Percentiles rank a stretch among this genome's conserved stretches.
These are phyloP conservation scores for Trissolcus japonicus DNA, from an alignment of 2,888 invertebrate genomes.

Conservation along the genomic window DNA sequence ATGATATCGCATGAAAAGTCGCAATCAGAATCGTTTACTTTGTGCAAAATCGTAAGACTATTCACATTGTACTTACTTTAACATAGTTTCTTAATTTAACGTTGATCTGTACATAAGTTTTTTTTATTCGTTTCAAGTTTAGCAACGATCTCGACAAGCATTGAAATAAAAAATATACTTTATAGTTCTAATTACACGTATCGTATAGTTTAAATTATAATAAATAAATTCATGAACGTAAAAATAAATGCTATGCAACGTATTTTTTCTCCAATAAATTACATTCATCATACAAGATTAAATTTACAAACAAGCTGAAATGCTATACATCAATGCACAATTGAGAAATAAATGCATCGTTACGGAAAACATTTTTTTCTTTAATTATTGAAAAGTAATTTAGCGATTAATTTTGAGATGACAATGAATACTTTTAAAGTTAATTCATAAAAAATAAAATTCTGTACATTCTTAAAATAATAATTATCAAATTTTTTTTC, in stretches of 20 bases:
- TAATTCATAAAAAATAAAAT: slow-evolving; percentile 26
- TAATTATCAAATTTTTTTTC: background rate
- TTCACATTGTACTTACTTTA: slow-evolving; percentile 47
- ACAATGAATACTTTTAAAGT: background rate
- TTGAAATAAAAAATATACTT: slow-evolving; percentile 53
- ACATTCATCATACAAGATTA: slow-evolving; percentile 23
- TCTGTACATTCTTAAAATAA: slow-evolving; percentile 31
- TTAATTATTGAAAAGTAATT: background rate
- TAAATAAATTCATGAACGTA: slow-evolving; percentile 43
- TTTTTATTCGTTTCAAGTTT: slow-evolving; percentile 31
- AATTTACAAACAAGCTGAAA: slow-evolving; percentile 27
- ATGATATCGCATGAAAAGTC: slow-evolving; percentile 36
- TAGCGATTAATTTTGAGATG: background rate
- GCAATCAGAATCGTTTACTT: slow-evolving; percentile 45
- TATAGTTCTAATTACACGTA: slow-evolving; percentile 46
- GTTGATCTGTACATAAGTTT: slow-evolving; percentile 54
- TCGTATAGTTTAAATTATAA: slow-evolving; percentile 45
- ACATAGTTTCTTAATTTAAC: slow-evolving; percentile 29
- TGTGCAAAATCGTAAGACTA: slow-evolving; percentile 55
- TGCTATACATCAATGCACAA: slow-evolving; percentile 43
- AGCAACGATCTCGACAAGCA: slow-evolving; percentile 29
- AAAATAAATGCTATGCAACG: slow-evolving; percentile 44
- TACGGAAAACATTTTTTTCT: slow-evolving; percentile 10
- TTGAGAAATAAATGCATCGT: slow-evolving; percentile 29
- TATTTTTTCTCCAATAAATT: slow-evolving; percentile 26